phyloP scores from a whole-genome alignment of 2,113 vertebrate species.

The Pungitius pungitius region DNA sequence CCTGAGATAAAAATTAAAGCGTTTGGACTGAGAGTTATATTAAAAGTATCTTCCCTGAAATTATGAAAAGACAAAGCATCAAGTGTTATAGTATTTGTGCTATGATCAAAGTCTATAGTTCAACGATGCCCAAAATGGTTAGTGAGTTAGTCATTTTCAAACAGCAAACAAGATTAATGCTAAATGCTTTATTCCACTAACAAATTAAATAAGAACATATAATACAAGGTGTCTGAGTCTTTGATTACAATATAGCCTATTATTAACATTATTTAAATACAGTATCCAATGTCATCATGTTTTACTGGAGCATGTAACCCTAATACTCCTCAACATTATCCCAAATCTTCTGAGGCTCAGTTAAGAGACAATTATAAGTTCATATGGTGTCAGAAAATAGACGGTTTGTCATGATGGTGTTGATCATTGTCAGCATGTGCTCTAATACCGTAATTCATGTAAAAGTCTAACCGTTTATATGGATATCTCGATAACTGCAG shows the following conservation, averaged over 20 bases:
- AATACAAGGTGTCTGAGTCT: slow-evolving; percentile 78
- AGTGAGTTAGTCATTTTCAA: background rate
- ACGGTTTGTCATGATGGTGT: slow-evolving; percentile 2
- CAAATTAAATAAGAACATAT: slow-evolving; percentile 85
- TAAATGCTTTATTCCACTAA: slow-evolving; percentile 83
- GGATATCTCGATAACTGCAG: background rate
- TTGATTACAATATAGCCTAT: slow-evolving; percentile 83
- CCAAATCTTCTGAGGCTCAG: slow-evolving; percentile 49
- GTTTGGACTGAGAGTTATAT: too few species aligned
- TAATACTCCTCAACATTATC: slow-evolving; percentile 45
- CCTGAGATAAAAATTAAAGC: background rate
- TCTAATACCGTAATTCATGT: slow-evolving; percentile 1
- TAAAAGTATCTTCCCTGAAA: background rate
- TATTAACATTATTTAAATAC: slow-evolving; percentile 85
- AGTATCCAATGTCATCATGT: slow-evolving; percentile 71
- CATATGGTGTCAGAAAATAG: slow-evolving; percentile 31
- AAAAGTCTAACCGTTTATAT: slow-evolving; percentile 19
- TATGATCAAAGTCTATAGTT: background rate
- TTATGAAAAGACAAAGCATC: background rate
- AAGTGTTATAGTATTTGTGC: background rate
- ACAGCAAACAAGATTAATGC: slow-evolving; percentile 58
- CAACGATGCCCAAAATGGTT: background rate
- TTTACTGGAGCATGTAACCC: slow-evolving; percentile 65
- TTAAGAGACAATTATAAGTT: slow-evolving; percentile 41
- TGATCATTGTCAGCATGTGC: slow-evolving; percentile 29